Base-by-base conservation (phyloP, 1,140 invertebrate genomes). In the Tribolium madens region DNA sequence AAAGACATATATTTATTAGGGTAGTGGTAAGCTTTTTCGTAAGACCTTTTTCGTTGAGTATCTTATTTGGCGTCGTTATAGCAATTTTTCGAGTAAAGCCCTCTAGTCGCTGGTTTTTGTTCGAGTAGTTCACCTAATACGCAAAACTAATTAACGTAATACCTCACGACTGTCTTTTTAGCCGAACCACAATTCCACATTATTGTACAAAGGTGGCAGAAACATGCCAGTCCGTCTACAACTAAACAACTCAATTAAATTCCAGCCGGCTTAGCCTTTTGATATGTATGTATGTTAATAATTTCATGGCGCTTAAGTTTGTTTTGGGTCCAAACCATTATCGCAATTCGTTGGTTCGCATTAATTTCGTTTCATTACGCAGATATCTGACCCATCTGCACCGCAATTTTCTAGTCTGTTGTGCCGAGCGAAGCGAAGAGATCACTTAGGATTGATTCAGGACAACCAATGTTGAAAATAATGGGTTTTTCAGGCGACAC, bases 321-420 rank as follows among this genome's bases (percentile, higher is more conserved):
- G 47, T 72, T 72, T 72, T 31, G 70, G 50, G 70, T 14, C 70
- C 17, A 17, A 50, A 46, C 70, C 42, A 52, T 72, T 72, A 72
- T 57, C 71, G 48, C 48, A 73, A 73, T 73, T 73, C 71, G 71
- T 57, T 73, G 71, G 13, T 57, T 52, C 71, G 53, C 71, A 57
- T 73, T 73, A 73, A 73, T 73, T 57, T 33, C 72, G 31, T 73
- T 73, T 73, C 72, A 73, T 73, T 73, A 73, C 48, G 72, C 72
- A 36, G 72, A 73, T 73, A 73, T 73, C 72, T 73, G 50, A 73
- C 72, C 72, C 50, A 73, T 73, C 72, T 73, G 72, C 36, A 73
- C 33, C 33, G 72, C 72, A 73, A 73, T 73, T 73, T 73, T 73
- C 72, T 73, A 57, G 26, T 73, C 71, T 53, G 71, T 73, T 73